Evolutionary conservation across 1,140 invertebrate species (phyloP).

Genomic region (Zaprionus taronus): DNA sequence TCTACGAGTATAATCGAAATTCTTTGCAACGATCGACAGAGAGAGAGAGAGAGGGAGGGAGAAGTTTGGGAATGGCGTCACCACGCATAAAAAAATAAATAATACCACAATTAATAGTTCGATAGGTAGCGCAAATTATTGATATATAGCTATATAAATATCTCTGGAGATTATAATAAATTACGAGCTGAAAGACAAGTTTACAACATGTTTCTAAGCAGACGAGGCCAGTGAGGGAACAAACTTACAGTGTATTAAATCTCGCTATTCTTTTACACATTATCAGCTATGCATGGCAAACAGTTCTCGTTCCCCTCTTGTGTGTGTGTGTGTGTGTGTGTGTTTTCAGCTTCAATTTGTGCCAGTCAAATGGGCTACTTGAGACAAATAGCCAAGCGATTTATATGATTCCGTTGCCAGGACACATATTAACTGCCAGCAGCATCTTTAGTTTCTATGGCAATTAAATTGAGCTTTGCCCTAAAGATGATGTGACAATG

Average conservation of each 20-base stretch:
- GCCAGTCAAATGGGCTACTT: conserved; percentile 43
- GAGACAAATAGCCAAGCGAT: conserved; percentile 69
- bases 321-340: neutral
- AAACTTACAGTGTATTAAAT: neutral
- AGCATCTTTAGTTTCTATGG: conserved; percentile 63
- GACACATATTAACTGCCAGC: conserved; percentile 66
- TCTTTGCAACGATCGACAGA: neutral
- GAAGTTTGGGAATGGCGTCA: neutral
- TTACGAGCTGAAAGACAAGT: too few relatives aligned
- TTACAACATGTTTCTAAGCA: too few relatives aligned
- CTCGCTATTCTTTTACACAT: neutral
- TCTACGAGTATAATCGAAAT: conserved; percentile 1
- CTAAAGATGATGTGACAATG: conserved; percentile 35
- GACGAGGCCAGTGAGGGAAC: too few relatives aligned
- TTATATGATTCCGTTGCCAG: conserved; percentile 66
- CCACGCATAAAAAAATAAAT: neutral
- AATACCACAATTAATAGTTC: neutral
- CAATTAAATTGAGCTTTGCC: conserved; percentile 56
- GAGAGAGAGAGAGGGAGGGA: neutral
- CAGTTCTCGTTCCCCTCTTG: neutral
- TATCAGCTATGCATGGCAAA: neutral
- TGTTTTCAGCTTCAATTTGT: neutral
- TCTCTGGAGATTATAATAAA: neutral
- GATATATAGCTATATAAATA: neutral
- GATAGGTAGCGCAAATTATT: neutral